phyloP scores from a whole-genome alignment of 1,140 invertebrate species.

The Parapsyche elsis region DNA sequence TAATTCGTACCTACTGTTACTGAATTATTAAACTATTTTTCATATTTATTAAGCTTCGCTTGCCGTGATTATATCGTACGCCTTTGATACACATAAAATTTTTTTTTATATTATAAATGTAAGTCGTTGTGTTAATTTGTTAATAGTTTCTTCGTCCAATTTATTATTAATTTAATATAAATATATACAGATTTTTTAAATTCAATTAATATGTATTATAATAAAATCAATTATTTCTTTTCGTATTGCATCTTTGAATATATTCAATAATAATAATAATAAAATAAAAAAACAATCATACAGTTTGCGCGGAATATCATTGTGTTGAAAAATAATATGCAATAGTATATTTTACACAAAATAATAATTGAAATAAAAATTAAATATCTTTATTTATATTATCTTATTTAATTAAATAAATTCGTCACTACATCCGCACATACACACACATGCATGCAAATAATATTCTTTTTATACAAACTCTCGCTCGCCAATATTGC shows the following conservation, averaged over 20 bases:
- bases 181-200: not conserved
- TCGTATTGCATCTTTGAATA: conserved; percentile 4
- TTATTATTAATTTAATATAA: conserved; percentile 7
- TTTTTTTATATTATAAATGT: not conserved
- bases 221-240: not conserved
- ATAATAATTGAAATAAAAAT: not conserved
- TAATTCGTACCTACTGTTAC: no score
- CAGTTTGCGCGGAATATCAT: no score
- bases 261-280: no score
- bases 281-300: no score
- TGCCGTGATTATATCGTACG: not conserved
- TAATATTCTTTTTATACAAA: not conserved
- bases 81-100: not conserved
- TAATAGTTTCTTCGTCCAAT: conserved; percentile 14
- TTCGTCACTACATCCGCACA: not conserved
- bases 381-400: no score
- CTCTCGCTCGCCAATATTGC: conserved; percentile 52
- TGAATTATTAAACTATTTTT: no score
- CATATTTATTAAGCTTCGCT: not conserved
- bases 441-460: not conserved
- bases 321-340: no score
- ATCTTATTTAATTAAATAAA: not conserved
- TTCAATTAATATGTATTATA: conserved; percentile 14
- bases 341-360: conserved; percentile 1
- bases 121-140: conserved; percentile 27